phyloP scores from a whole-genome alignment of 2,113 vertebrate species.

The Lycaon pictus region DNA sequence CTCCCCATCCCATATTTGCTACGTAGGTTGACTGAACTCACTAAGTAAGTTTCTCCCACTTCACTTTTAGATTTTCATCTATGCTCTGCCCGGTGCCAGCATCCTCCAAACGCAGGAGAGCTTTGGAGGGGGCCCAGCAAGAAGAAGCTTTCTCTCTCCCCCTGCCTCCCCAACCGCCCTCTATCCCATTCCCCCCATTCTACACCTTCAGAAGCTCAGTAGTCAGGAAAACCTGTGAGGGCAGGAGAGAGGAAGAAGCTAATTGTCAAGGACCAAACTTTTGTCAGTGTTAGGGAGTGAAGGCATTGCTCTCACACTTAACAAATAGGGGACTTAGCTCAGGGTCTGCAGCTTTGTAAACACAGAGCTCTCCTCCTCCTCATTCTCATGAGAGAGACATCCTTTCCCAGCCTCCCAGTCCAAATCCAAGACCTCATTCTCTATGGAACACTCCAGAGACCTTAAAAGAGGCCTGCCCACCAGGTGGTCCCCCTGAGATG shows the following conservation, averaged over 20 bases:
- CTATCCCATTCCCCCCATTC: not conserved
- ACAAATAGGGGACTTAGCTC: not conserved
- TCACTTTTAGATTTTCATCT: not conserved
- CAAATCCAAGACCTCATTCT: not conserved
- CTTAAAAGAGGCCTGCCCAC: not conserved
- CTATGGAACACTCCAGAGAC: not conserved
- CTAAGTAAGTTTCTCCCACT: not conserved
- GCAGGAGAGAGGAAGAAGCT: not conserved
- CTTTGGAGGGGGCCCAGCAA: not conserved
- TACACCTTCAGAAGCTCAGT: not conserved
- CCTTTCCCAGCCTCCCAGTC: not conserved
- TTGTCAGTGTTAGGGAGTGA: not conserved
- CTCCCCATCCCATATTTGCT: not conserved
- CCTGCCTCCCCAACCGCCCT: not conserved
- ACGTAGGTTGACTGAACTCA: not conserved
- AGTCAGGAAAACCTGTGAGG: not conserved
- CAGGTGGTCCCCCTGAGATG: not conserved
- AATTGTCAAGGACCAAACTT: not conserved
- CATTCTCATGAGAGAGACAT: not conserved
- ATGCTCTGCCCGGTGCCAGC: not conserved
- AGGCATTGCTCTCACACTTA: not conserved
- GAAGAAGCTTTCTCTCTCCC: not conserved
- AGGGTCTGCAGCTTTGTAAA: not conserved
- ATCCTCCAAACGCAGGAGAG: not conserved
- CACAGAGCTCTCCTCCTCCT: not conserved